Base-by-base conservation (phyloP, 2,797 vertebrate species). In the Rhabdomys pumilio region DNA sequence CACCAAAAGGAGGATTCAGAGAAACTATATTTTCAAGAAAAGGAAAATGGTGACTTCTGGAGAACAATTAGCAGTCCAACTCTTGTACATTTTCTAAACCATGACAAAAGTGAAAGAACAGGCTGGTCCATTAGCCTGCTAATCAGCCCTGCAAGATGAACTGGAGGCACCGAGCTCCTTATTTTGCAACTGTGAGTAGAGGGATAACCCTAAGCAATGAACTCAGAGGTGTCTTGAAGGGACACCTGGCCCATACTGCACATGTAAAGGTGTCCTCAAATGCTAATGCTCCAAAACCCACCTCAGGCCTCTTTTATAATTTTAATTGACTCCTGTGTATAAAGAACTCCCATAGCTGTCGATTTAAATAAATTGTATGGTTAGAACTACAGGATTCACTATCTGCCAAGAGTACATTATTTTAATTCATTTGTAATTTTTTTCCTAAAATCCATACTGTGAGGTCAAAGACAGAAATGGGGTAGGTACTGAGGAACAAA, bases 121-220 rank as follows among this genome's bases (percentile, higher is more conserved):
- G 63, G 24, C 86, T 79, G 93, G 90, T 20, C 79, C 95, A 96
- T 96, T 96, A 97, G 87, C 69, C 44, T 61, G 87, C 57, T 97
- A 97, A 96, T 94, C 92, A 77, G 85, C 94, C 95, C 63, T 86
- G 50, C 31, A 77, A 92, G 90, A 93, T 91, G 89, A 47, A 96
- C 89, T 22, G 22, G 12, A 88, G 76, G 34, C 59, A 17, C 0
- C 0, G 26, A 89, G 82, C 57, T 97, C 69, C 75, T 95, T 82
- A 82, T 92, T 95, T 90, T 92, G 65, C 84, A 89, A 91, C 90
- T n/a, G 50, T 63, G 82, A 93, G 47, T 34, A 61, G 57, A 55
- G 31, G 88, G 5, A 26, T 55, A 89, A 69, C 19, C 67, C 79
- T 69, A 67, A 44, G 26, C 73, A 82, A 81, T 73, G 93, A 93